These are phyloP conservation scores for Zeuzera pyrina DNA, from an alignment of 2,888 invertebrate species.

Conservation along the genomic window DNA sequence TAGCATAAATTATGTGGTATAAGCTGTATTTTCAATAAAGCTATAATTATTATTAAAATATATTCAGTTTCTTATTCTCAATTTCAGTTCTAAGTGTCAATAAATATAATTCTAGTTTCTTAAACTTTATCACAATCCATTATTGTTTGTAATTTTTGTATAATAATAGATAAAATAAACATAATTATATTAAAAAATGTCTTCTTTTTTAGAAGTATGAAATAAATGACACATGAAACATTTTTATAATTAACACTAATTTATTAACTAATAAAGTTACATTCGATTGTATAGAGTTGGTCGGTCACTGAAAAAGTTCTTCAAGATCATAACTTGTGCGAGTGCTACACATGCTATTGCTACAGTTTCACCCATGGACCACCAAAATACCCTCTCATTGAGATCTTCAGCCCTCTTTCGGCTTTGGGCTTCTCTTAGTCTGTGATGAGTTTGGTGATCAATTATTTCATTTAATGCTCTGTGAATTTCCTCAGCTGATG, in stretches of 20 bases:
- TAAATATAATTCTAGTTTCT: too few species aligned
- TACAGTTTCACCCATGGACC: constrained; percentile 92
- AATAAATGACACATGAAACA: too few species aligned
- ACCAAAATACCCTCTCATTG: constrained; percentile 93
- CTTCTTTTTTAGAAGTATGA: too few species aligned
- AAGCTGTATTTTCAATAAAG: too few species aligned
- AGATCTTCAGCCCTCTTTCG: constrained; percentile 97
- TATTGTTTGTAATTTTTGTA: too few species aligned
- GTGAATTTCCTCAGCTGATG: constrained; percentile 91
- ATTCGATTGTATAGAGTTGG: constrained; percentile 59
- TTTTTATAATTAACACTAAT: too few species aligned
- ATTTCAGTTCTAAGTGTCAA: too few species aligned
- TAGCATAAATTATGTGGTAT: too few species aligned
- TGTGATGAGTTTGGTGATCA: constrained; percentile 98
- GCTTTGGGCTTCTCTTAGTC: constrained; percentile 94
- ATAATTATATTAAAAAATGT: constrained; percentile 53
- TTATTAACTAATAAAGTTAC: constrained; percentile 39
- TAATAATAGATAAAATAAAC: constrained; percentile 27
- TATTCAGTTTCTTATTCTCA: too few species aligned
- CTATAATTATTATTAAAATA: too few species aligned
- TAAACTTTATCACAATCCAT: too few species aligned
- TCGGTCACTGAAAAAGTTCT: constrained; percentile 86
- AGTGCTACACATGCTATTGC: constrained; percentile 90
- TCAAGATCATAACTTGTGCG: constrained; percentile 91
- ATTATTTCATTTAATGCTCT: constrained; percentile 89